Evolutionary conservation across 2,113 vertebrate species (phyloP), one percentile per base, ranked within the genome.

Genomic region (Mola mola): DNA sequence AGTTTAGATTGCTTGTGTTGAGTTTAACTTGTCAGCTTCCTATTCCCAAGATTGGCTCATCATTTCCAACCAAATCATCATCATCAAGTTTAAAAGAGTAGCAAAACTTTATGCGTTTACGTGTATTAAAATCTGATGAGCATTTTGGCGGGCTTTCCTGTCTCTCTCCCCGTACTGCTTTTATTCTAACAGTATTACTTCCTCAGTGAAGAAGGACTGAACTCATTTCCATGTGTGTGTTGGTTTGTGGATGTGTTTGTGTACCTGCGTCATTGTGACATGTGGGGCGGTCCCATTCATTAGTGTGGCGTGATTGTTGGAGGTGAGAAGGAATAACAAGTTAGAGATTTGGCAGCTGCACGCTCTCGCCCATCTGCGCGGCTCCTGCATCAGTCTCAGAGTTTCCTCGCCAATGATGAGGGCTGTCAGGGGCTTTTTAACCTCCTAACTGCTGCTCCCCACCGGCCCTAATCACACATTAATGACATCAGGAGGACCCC

Each of bases 371-470:
- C 95, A 97, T 97, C 95, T 97, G 95, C 93, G 86, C 94, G 83
- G 92, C 93, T 91, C 94, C 93, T 89, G 93, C 94, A 93, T 95
- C 94, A 90, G 94, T 97, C 95, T 96, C 95, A 92, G 95, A 93
- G 93, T 95, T 95, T 94, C 94, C 95, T 94, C 93, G 93, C 90
- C 93, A 56, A 95, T 95, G 94, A 95, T 94, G 95, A 95, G 94
- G 94, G 93, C 94, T 96, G 95, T 97, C 96, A 96, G 94, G 95
- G 95, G 94, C 95, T 96, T 95, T 96, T 98, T 96, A 97, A 97
- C 94, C 95, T 97, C 95, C 95, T 97, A 96, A 97, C 94, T 95
- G 94, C 94, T 95, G 93, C 94, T 96, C 95, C 96, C 95, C 94
- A 96, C 94, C 92, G 94, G 93, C 96, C 95, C 94, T 96, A 98